Conservation (phyloP, 2,888 invertebrate genomes). For the Tetragnatha montana region DNA sequence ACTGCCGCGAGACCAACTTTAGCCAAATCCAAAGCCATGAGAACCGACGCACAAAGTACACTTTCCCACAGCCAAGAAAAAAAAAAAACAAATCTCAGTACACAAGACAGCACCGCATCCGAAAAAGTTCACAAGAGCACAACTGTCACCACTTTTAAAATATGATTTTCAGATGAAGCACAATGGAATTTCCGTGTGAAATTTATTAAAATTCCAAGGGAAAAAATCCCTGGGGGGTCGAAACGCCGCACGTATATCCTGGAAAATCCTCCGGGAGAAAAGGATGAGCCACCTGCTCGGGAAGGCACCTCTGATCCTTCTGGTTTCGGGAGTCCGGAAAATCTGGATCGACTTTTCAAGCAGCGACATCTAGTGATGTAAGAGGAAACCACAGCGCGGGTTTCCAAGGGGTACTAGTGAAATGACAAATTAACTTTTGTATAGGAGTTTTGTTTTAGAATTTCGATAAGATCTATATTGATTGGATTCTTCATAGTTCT, state of each 20-base stretch:
- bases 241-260: not conserved
- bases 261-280: not conserved
- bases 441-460: no score
- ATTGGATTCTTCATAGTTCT: no score
- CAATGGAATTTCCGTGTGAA: not conserved
- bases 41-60: not conserved
- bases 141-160: not conserved
- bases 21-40: not conserved
- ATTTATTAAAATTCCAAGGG: no score
- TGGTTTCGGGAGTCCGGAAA: not conserved
- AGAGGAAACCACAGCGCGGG: no score
- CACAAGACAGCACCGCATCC: not conserved
- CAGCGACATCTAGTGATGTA: no score
- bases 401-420: no score
- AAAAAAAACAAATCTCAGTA: not conserved
- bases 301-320: not conserved
- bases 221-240: no score
- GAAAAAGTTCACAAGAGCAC: not conserved
- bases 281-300: not conserved
- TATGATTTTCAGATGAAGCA: not conserved
- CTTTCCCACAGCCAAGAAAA: not conserved
- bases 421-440: no score
- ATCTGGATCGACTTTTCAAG: no score
- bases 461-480: no score
- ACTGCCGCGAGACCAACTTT: not conserved